Conservation (phyloP, 2,797 vertebrate genomes). For the Balearica regulorum region DNA sequence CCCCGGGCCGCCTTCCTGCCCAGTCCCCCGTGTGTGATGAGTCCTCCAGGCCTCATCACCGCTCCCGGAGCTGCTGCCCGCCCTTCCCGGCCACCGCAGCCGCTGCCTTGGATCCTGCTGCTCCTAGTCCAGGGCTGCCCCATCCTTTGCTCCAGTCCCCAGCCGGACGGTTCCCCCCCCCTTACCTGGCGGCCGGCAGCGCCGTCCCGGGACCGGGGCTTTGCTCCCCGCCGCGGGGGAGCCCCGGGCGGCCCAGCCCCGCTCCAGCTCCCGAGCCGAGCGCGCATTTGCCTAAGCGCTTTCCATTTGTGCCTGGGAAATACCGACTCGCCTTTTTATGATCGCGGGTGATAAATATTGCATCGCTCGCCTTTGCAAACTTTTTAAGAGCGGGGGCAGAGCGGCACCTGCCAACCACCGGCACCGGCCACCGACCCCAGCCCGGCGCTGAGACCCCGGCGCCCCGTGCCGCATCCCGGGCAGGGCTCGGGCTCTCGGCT, state of each 20-base stretch:
- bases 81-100: no score
- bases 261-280: not conserved
- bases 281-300: slow-evolving; percentile 40
- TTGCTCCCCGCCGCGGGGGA: not conserved
- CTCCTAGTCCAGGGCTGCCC: not conserved
- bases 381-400: slow-evolving; percentile 67
- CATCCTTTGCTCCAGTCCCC: not conserved
- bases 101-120: not conserved
- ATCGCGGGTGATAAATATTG: slow-evolving; percentile 82
- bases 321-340: slow-evolving; percentile 67
- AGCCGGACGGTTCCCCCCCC: not conserved
- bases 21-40: not conserved
- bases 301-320: slow-evolving; percentile 57
- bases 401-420: not conserved
- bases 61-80: accelerated
- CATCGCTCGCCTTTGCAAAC: slow-evolving; percentile 74
- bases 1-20: not conserved
- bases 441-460: not conserved
- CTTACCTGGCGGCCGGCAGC: slow-evolving; percentile 61
- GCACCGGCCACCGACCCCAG: not conserved
- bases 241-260: not conserved
- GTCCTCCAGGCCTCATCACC: not conserved
- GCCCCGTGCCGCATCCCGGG: not conserved
- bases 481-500: not conserved
- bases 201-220: not conserved